Conservation (phyloP, 1,140 invertebrate genomes). For the Drosophila pruinosa region DNA sequence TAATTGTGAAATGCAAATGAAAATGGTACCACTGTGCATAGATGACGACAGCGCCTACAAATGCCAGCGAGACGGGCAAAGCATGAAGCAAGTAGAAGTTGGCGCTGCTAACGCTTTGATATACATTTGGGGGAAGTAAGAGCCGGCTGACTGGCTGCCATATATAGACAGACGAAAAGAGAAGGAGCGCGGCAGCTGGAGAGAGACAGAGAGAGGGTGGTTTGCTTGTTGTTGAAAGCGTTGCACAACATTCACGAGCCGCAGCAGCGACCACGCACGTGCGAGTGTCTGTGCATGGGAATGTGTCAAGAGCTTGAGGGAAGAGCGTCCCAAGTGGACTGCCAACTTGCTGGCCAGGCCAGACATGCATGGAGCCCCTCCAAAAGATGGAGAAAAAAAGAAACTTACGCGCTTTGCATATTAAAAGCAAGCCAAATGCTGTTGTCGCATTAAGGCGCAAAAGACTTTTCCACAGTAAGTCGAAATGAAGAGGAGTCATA, state of each 20-base stretch:
- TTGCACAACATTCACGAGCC: slow-evolving; percentile 22
- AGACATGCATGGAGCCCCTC: slow-evolving; percentile 14
- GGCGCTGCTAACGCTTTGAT: background rate
- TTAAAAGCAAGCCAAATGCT: slow-evolving; percentile 34
- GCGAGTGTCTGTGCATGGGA: slow-evolving; percentile 44
- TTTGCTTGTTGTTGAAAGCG: slow-evolving; percentile 6
- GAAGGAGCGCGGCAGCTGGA: background rate
- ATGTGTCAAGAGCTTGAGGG: slow-evolving; percentile 44
- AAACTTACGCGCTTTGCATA: slow-evolving; percentile 65
- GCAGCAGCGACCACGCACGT: slow-evolving; percentile 31
- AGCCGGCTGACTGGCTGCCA: background rate
- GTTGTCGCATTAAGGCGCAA: slow-evolving; percentile 55
- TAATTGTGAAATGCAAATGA: background rate
- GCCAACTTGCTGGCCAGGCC: slow-evolving; percentile 32
- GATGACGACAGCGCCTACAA: slow-evolving; percentile 31
- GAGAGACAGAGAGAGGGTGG: slow-evolving; percentile 31
- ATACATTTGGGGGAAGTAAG: background rate
- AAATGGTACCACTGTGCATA: background rate
- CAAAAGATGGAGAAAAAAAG: slow-evolving; percentile 36
- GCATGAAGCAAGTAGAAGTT: slow-evolving; percentile 14
- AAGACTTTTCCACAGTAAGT: slow-evolving; percentile 27
- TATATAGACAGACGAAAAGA: background rate
- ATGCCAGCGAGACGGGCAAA: slow-evolving; percentile 8
- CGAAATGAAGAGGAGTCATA: slow-evolving; percentile 4
- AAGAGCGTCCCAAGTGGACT: slow-evolving; percentile 15